These are phyloP conservation scores for Diachasma alloeum DNA, from an alignment of 1,140 invertebrate species.

Conservation along the genomic window DNA sequence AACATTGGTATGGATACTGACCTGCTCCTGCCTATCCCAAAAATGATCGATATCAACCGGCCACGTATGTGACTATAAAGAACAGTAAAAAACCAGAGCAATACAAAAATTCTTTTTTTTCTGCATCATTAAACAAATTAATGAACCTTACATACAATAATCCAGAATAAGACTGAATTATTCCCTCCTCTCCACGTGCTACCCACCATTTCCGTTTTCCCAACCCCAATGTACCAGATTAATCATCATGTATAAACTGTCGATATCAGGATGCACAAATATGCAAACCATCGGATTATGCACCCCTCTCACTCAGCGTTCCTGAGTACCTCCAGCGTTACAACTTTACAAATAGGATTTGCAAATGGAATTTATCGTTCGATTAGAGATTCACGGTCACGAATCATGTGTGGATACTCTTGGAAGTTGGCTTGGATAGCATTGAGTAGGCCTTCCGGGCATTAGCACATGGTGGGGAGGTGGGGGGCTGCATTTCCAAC, in stretches of 20 bases:
- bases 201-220: not conserved
- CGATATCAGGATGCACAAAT: constrained; percentile 1
- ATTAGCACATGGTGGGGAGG: not conserved
- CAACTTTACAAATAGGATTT: constrained; percentile 2
- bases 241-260: not conserved
- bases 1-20: no score
- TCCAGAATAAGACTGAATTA: no score
- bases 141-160: no score
- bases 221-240: not conserved
- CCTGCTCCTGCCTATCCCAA: no score
- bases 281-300: not conserved
- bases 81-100: no score
- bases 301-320: not conserved
- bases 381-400: not conserved
- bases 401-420: not conserved
- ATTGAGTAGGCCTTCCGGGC: not conserved
- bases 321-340: not conserved
- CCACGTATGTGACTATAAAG: no score
- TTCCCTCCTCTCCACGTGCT: no score
- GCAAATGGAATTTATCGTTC: constrained; percentile 2
- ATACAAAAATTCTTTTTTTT: no score
- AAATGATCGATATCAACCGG: no score
- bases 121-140: no score
- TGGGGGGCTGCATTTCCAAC: no score
- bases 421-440: not conserved